Percentiles rank a stretch among this genome's conserved stretches.
Conservation (phyloP, 2,888 invertebrate species). For the Syritta pipiens region DNA sequence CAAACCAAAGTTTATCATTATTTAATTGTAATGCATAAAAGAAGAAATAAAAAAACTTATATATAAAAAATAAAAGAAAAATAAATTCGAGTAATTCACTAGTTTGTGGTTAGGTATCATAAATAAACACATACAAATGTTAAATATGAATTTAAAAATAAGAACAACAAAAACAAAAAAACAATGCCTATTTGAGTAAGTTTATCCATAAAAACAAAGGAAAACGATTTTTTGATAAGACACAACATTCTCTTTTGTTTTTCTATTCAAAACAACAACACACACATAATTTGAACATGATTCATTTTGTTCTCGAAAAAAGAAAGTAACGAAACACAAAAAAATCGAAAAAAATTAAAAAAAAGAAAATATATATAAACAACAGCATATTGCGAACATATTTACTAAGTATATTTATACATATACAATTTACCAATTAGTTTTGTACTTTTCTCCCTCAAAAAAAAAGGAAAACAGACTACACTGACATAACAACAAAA, state of each 20-base stretch:
- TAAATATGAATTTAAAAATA: slow-evolving; percentile 40
- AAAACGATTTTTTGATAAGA: slow-evolving; percentile 69
- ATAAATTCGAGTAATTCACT: slow-evolving; percentile 50
- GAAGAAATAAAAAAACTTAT: slow-evolving; percentile 65
- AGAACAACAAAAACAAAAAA: slow-evolving; percentile 35
- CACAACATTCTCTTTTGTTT: slow-evolving; percentile 40
- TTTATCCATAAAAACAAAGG: slow-evolving; percentile 19
- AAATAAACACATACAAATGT: slow-evolving; percentile 70
- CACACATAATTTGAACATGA: slow-evolving; percentile 34
- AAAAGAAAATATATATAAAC: slow-evolving; percentile 56
- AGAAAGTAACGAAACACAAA: slow-evolving; percentile 44
- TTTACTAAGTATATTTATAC: slow-evolving; percentile 66
- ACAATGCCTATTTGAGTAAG: slow-evolving; percentile 48
- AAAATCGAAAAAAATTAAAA: slow-evolving; percentile 61
- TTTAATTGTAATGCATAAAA: slow-evolving; percentile 63
- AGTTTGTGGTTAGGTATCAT: slow-evolving; percentile 64
- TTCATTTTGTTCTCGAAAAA: slow-evolving; percentile 42
- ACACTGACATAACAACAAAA: slow-evolving; percentile 44
- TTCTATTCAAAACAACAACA: slow-evolving; percentile 25
- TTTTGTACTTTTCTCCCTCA: slow-evolving; percentile 68
- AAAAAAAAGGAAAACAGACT: slow-evolving; percentile 44
- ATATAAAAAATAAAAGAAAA: slow-evolving; percentile 70
- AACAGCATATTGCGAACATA: slow-evolving; percentile 70
- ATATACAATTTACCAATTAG: slow-evolving; percentile 68
- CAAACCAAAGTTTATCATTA: slow-evolving; percentile 76